phyloP scores from a whole-genome alignment of 2,888 invertebrate species.

The Andrena bucephala region DNA sequence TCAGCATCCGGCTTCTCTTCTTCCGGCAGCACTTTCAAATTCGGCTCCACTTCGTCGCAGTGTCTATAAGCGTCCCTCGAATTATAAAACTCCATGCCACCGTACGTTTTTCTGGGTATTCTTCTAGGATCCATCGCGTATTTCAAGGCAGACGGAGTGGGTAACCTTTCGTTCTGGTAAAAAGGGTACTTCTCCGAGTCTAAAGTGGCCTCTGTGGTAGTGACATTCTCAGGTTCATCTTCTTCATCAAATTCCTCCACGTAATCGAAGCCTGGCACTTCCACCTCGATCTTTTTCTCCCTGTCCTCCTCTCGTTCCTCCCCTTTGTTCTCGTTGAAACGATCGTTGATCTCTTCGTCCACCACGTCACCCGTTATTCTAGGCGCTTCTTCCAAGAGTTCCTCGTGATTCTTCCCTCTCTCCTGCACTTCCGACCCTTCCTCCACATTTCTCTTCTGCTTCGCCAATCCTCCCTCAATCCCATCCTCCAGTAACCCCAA shows the following conservation, averaged over 20 bases:
- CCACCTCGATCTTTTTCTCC: conserved; percentile 73
- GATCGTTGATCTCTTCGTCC: conserved; percentile 76
- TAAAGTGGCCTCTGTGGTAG: conserved; percentile 47
- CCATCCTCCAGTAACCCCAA: background rate
- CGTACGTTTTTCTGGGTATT: conserved; percentile 88
- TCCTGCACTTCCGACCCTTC: background rate
- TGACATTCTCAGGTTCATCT: background rate
- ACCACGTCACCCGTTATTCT: conserved; percentile 71
- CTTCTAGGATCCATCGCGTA: conserved; percentile 89
- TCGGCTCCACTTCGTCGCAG: conserved; percentile 83
- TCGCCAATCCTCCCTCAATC: background rate
- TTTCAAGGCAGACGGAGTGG: conserved; percentile 88
- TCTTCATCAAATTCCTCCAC: conserved; percentile 59
- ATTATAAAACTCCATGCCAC: conserved; percentile 91
- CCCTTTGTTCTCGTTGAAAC: conserved; percentile 77
- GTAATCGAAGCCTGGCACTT: conserved; percentile 74
- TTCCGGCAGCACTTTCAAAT: conserved; percentile 79
- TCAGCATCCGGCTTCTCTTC: conserved; percentile 77
- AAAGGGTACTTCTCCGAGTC: conserved; percentile 88
- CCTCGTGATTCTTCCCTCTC: conserved; percentile 31
- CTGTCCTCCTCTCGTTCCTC: conserved; percentile 76
- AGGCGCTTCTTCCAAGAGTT: conserved; percentile 74
- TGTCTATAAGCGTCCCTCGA: conserved; percentile 85
- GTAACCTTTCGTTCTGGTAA: conserved; percentile 86
- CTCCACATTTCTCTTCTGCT: background rate